phyloP scores from a whole-genome alignment of 2,113 vertebrate genomes.

The Microcebus lehilahytsara region DNA sequence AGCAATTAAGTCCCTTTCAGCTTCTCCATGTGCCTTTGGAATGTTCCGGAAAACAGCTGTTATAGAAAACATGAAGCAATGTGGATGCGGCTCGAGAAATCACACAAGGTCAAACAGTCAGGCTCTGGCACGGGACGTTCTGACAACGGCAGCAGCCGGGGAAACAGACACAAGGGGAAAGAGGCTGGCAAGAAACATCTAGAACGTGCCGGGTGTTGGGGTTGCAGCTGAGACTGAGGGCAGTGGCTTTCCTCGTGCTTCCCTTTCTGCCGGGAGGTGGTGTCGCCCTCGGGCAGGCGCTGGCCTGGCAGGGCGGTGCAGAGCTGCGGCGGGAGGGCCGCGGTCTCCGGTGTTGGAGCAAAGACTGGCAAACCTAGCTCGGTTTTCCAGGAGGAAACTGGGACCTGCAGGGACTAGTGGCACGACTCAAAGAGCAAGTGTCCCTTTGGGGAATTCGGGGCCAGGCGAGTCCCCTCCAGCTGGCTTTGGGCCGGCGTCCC shows the following conservation, averaged over 20 bases:
- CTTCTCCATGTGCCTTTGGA: neutral
- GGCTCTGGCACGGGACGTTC: neutral
- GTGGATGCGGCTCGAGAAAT: neutral
- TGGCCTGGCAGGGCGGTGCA: neutral
- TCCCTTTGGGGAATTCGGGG: neutral
- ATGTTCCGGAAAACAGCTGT: neutral
- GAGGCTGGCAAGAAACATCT: neutral
- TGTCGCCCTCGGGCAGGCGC: rapidly evolving
- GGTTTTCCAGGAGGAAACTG: neutral
- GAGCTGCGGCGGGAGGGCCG: rapidly evolving
- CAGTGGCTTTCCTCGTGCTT: neutral
- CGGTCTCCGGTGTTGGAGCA: too few species aligned
- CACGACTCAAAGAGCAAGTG: neutral
- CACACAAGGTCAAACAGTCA: neutral
- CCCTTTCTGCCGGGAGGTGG: neutral
- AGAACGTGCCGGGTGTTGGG: too few species aligned
- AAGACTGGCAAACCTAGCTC: neutral
- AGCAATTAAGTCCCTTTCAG: neutral
- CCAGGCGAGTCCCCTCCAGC: too few species aligned
- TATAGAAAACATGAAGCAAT: rapidly evolving
- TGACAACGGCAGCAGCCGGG: neutral
- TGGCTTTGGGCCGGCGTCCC: neutral
- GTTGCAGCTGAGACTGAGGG: neutral
- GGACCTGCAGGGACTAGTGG: rapidly evolving
- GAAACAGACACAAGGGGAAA: neutral